These are phyloP conservation scores for Scaptomyza cyrtandrae DNA, from an alignment of 2,888 invertebrate species.

Conservation along the genomic window DNA sequence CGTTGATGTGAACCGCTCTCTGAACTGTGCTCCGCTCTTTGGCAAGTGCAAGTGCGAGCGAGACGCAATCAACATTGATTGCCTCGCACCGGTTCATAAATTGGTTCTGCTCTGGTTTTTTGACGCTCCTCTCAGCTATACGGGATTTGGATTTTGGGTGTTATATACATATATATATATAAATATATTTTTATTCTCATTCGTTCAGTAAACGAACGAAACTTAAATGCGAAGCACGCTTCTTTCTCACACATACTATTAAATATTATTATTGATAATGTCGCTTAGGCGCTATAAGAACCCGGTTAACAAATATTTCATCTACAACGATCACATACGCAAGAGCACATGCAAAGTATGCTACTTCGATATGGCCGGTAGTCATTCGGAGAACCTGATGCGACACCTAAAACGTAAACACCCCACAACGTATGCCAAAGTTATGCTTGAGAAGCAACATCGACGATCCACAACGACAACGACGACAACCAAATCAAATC, in stretches of 20 bases:
- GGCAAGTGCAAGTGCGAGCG: slow-evolving; percentile 29
- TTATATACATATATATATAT: too few species aligned
- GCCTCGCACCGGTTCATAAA: slow-evolving; percentile 62
- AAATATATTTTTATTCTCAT: not conserved
- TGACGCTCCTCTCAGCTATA: slow-evolving; percentile 31
- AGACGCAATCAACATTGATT: slow-evolving; percentile 42
- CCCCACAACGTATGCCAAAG: slow-evolving; percentile 41
- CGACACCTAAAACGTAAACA: slow-evolving; percentile 65
- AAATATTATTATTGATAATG: slow-evolving; percentile 29
- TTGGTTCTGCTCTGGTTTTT: slow-evolving; percentile 67
- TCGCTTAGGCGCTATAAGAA: slow-evolving; percentile 45
- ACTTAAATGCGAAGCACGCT: slow-evolving; percentile 54
- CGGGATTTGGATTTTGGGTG: slow-evolving; percentile 17
- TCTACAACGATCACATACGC: slow-evolving; percentile 59
- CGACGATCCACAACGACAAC: slow-evolving; percentile 34
- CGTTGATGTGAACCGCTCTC: slow-evolving; percentile 55
- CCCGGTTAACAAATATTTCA: slow-evolving; percentile 59
- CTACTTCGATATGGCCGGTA: slow-evolving; percentile 60
- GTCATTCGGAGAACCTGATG: slow-evolving; percentile 67
- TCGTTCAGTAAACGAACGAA: slow-evolving; percentile 51
- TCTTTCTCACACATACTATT: not conserved
- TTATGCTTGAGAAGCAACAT: slow-evolving; percentile 37
- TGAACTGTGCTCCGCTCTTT: slow-evolving; percentile 21
- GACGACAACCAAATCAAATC: slow-evolving; percentile 16
- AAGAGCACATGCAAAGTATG: slow-evolving; percentile 63